Percentiles rank a stretch among this genome's conserved stretches.
phyloP scores from a whole-genome alignment of 2,888 invertebrate species.

The Ischnus inquisitorius region DNA sequence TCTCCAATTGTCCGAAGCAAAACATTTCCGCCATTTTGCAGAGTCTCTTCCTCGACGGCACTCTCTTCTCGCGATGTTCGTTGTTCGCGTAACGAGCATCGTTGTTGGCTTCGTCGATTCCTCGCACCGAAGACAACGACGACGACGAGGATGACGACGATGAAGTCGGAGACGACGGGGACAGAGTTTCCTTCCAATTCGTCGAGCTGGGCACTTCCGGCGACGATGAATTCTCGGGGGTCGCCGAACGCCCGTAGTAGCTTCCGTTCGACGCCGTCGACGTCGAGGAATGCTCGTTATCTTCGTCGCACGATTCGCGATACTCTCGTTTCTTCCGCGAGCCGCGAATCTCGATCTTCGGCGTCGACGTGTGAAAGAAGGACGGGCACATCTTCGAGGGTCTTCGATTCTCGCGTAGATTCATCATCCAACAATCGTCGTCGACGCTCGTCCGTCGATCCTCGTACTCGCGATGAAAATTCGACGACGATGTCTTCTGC shows the following conservation, averaged over 20 bases:
- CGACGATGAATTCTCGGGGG: constrained; percentile 12
- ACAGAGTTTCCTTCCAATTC: neutral
- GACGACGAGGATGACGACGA: neutral
- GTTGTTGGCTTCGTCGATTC: constrained; percentile 1
- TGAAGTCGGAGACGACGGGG: neutral
- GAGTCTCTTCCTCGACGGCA: constrained; percentile 26
- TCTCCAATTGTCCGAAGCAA: constrained; percentile 57
- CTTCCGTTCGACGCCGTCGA: neutral
- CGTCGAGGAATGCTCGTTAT: constrained; percentile 13
- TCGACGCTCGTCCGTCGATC: neutral
- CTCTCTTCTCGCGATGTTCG: neutral
- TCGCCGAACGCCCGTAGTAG: neutral
- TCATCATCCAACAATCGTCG: constrained; percentile 20
- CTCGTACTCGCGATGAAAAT: neutral
- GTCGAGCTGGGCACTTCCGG: constrained; percentile 7
- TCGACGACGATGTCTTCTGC: constrained; percentile 25
- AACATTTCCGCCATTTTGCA: constrained; percentile 64
- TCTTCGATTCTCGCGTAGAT: neutral
- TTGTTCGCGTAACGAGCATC: neutral
- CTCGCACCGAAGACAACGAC: neutral
- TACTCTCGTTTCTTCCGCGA: constrained; percentile 19
- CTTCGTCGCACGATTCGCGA: constrained; percentile 34
- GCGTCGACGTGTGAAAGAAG: constrained; percentile 6
- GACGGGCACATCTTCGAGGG: neutral
- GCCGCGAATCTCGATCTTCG: neutral